Conservation (phyloP, 2,113 vertebrate genomes). For the Bos indicus region DNA sequence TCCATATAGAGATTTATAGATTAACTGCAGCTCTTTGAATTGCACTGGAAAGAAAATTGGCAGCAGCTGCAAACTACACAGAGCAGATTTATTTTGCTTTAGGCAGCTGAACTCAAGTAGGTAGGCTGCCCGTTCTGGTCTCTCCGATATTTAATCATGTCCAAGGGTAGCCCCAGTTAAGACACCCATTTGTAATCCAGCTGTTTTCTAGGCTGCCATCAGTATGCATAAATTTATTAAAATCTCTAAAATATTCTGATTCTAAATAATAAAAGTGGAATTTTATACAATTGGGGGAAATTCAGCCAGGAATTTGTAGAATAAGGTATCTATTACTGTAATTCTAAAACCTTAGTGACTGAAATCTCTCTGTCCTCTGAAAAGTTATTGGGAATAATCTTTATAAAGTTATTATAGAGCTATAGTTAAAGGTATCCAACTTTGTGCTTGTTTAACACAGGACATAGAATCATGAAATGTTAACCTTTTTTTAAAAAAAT, state of each 20-base stretch:
- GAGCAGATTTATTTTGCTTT: background rate
- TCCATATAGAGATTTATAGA: slow-evolving; percentile 34
- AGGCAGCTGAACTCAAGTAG: background rate
- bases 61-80: background rate
- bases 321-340: background rate
- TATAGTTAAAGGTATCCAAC: slow-evolving; percentile 6
- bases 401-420: background rate
- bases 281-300: background rate
- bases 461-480: background rate
- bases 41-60: background rate
- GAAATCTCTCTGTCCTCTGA: background rate
- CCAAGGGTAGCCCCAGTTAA: background rate
- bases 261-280: background rate
- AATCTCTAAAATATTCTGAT: background rate
- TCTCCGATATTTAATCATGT: background rate
- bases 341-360: background rate
- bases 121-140: background rate
- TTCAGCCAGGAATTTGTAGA: background rate
- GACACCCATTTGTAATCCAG: background rate
- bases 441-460: background rate
- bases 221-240: background rate
- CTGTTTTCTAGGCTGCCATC: background rate
- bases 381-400: background rate
- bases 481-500: background rate
- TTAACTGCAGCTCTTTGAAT: slow-evolving; percentile 3